phyloP scores from a whole-genome alignment of 1,140 invertebrate species.

The Cyclina sinensis region DNA sequence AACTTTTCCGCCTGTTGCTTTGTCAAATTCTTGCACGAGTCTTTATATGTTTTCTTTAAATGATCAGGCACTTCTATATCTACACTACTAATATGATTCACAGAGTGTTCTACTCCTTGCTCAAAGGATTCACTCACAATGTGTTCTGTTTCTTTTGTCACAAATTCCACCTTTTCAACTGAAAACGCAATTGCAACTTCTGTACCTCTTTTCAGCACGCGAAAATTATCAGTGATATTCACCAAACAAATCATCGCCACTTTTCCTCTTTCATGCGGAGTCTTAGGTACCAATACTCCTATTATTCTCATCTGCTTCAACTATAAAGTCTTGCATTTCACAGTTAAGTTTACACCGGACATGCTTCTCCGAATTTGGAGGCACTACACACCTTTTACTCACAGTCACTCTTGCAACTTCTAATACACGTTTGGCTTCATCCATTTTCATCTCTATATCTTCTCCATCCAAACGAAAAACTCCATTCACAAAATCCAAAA shows the following conservation, averaged over 20 bases:
- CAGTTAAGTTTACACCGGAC: constrained; percentile 7
- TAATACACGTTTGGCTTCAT: background rate
- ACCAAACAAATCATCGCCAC: constrained; percentile 37
- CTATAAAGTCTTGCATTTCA: background rate
- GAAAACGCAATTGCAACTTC: background rate
- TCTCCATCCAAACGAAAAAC: background rate
- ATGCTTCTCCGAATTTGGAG: background rate
- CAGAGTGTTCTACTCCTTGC: background rate
- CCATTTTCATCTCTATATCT: background rate
- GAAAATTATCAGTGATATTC: constrained; percentile 33
- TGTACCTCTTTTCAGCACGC: constrained; percentile 9
- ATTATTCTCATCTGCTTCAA: constrained; percentile 14
- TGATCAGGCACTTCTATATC: background rate
- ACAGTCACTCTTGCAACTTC: constrained; percentile 23
- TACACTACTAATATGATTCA: background rate
- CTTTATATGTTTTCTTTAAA: background rate
- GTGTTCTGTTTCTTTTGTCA: background rate
- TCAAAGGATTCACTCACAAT: background rate
- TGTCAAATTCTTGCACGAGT: background rate
- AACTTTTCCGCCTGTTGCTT: background rate
- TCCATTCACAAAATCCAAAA: background rate
- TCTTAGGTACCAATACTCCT: constrained; percentile 6
- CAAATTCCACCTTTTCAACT: background rate
- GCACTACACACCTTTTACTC: background rate
- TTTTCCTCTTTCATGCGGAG: background rate